Base-by-base conservation (phyloP, 2,888 invertebrate genomes). In the Eupithecia pulchellata region DNA sequence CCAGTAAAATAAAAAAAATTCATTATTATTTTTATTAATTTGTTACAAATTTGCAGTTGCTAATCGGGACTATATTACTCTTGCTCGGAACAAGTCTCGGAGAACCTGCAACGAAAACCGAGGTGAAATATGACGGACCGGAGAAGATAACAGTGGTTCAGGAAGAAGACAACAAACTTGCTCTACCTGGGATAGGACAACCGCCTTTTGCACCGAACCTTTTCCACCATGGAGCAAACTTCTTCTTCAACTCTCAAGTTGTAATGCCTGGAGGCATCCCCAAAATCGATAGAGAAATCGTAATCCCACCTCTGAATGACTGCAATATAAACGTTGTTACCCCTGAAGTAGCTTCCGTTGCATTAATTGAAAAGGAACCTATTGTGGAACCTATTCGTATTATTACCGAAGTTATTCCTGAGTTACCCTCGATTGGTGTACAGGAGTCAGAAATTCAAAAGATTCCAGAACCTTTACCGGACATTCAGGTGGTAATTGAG, bases 231-330 rank as follows among this genome's bases (percentile, higher is more conserved):
- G 86, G 86, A 17, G 83, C 84, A 27, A 85, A 87, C 71, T 78
- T 86, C 42, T 86, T 82, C 70, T 86, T 86, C 61, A 85, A 87
- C 47, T 85, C 87, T 60, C 80, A 82, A 47, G 69, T 84, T 32
- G 60, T 80, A 42, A 60, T 84, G 52, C 69, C 79, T 58, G 69
- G 75, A 73, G 69, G 47, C 8, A 66, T 78, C 57, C 76, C 79
- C 57, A 72, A 60, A 29, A 62, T 79, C 11, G 78, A 80, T 69
- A 34, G 62, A 64, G 61, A 79, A 25, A 74, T 79, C 27, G 61
- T 75, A 55, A 6, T 68, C 11, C 27, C 47, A 66, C 66, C 66
- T 39, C n/a, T 25, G 47, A 61, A 34, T 13, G 67, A 70, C 32
- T 57, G 60, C 42, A 39, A 67, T 32, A 25, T 64, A 11, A 57